A percentile compares a stretch with the other conserved stretches of the same genome.
These are phyloP conservation scores for Polietes domitor DNA, from an alignment of 2,888 invertebrate species.

Conservation along the genomic window DNA sequence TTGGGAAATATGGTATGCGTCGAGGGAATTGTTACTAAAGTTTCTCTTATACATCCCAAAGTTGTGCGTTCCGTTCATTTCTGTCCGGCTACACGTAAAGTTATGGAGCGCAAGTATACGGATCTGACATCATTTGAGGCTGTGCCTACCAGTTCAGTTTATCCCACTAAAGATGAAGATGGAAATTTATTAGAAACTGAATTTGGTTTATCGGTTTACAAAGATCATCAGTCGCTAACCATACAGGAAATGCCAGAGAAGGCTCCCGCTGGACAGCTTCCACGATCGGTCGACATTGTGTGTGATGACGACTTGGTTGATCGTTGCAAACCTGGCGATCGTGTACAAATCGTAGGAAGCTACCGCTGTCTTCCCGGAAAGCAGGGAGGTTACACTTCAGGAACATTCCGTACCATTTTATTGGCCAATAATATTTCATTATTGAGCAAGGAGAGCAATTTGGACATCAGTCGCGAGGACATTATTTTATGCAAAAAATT, in stretches of 20 bases:
- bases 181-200: conserved; percentile 98
- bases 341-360: conserved; percentile 97
- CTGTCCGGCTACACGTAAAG: conserved; percentile 95
- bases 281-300: conserved; percentile 96
- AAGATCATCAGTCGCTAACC: conserved; percentile 98
- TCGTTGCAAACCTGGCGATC: conserved; percentile 96
- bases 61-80: conserved; percentile 98
- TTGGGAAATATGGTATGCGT: conserved; percentile 97
- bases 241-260: conserved; percentile 99
- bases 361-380: conserved; percentile 97
- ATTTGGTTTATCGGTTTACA: conserved; percentile 96
- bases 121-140: conserved; percentile 98
- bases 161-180: conserved; percentile 99
- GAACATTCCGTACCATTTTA: conserved; percentile 94
- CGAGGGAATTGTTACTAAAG: conserved; percentile 98
- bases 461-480: conserved; percentile 91
- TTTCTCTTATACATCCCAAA: conserved; percentile 96
- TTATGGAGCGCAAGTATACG: conserved; percentile 95
- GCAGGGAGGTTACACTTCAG: conserved; percentile 94
- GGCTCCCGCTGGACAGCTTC: conserved; percentile 98
- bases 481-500: conserved; percentile 93
- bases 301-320: conserved; percentile 98
- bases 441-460: conserved; percentile 92
- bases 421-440: conserved; percentile 96
- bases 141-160: conserved; percentile 91